Evolutionary conservation across 2,797 vertebrate genomes (phyloP), one percentile per base, ranked within the genome.

Genomic region (Argyrosomus regius): DNA sequence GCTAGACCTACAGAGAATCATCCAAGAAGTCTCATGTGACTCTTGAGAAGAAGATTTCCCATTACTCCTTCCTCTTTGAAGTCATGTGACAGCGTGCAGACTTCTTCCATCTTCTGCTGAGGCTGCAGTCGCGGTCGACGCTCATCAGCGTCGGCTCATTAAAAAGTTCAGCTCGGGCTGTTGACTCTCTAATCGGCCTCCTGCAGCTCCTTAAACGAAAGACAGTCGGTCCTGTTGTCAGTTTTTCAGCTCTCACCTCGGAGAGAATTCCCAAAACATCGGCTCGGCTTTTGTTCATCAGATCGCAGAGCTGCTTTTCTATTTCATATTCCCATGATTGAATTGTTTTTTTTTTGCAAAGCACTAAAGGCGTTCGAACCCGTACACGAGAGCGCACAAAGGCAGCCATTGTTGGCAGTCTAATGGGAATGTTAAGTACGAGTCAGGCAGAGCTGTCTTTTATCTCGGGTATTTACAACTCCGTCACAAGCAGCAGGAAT

Each of bases 391-490:
- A 86, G 80, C 70, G 16, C 71, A 88, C 79, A 84, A 88, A 83
- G 68, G 87, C 80, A 68, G 81, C 82, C 82, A 83, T 82, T 91
- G 90, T 89, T 75, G 87, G 75, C 71, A 72, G 91, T 88, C 90
- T 92, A 91, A 90, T 92, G 92, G 92, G 91, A 92, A 89, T 91
- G 85, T 89, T 92, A 90, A 94, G 93, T 88, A 93, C 85, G 82
- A 92, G 89, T 35, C 83, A 88, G 72, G 87, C 88, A 87, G 87
- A 80, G 89, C 80, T 8, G 75, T 82, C 91, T 94, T 94, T 94
- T 86, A 94, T 94, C 89, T 92, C 22, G 69, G 81, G 88, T 94
- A 91, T 93, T 94, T 91, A 92, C 92, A 87, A 85, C 91, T 86
- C 87, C 85, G 85, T 90, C 72, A 86, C 89, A 90, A 93, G 75